phyloP scores from a whole-genome alignment of 2,888 invertebrate species.

The Hesperia comma region DNA sequence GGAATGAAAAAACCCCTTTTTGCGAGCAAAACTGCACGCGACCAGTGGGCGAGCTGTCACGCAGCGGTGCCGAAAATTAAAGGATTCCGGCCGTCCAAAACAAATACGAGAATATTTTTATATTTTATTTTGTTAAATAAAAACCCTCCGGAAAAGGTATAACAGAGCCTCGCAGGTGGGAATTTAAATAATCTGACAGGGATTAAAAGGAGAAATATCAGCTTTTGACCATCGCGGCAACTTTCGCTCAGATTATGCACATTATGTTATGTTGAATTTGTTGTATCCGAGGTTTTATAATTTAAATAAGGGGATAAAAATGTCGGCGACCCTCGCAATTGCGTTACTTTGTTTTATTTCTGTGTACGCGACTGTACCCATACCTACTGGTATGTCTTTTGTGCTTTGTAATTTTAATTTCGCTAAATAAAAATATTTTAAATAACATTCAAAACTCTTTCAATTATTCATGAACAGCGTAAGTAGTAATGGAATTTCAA shows the following conservation, averaged over 20 bases:
- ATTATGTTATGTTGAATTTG: conserved; percentile 68
- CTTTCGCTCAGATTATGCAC: conserved; percentile 66
- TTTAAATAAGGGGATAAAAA: conserved; percentile 64
- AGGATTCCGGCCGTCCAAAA: conserved; percentile 82
- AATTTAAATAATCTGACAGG: conserved; percentile 84
- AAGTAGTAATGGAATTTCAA: conserved; percentile 6
- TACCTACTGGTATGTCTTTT: not conserved
- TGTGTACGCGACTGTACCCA: not conserved
- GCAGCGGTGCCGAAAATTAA: conserved; percentile 80
- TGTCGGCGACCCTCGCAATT: conserved; percentile 43
- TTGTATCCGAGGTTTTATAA: conserved; percentile 65
- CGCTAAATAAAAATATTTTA: not conserved
- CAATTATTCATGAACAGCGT: conserved; percentile 3
- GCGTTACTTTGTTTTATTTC: conserved; percentile 40
- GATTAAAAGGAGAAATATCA: conserved; percentile 83
- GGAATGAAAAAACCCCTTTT: conserved; percentile 70
- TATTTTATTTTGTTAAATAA: conserved; percentile 82
- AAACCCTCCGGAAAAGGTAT: conserved; percentile 65
- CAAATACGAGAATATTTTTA: conserved; percentile 82
- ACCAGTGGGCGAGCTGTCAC: conserved; percentile 66
- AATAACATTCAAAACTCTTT: not conserved
- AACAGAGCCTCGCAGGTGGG: conserved; percentile 78
- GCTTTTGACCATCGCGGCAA: conserved; percentile 78
- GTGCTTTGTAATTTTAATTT: not conserved
- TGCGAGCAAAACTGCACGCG: conserved; percentile 68